Percentiles rank a stretch among this genome's conserved stretches.
These are phyloP conservation scores for Cosmorhoe ocellata DNA, from an alignment of 2,888 invertebrate species.

Conservation along the genomic window DNA sequence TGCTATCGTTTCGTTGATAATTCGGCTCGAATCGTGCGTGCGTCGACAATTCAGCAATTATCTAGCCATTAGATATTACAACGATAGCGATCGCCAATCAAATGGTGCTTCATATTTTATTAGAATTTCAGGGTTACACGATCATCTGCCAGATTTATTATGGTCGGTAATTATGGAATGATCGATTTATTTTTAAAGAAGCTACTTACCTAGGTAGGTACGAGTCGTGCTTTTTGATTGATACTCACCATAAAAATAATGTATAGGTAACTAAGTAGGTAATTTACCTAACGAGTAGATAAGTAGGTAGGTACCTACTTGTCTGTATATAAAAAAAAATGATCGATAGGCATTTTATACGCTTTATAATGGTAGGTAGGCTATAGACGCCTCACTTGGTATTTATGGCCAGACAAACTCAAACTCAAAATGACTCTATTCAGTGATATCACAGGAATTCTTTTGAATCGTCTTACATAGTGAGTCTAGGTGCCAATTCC, in stretches of 20 bases:
- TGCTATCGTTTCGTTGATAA: background rate
- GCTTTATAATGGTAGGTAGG: too few relatives aligned
- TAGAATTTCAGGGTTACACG: slow-evolving; percentile 39
- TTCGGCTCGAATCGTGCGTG: slow-evolving; percentile 56
- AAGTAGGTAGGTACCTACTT: too few relatives aligned
- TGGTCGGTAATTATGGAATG: slow-evolving; percentile 3
- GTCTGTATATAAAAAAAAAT: too few relatives aligned
- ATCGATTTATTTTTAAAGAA: slow-evolving; percentile 12
- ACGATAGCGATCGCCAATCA: slow-evolving; percentile 30
- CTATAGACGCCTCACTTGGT: too few relatives aligned
- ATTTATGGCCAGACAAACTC: too few relatives aligned
- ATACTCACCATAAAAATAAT: slow-evolving; percentile 7
- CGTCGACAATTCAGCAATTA: slow-evolving; percentile 52
- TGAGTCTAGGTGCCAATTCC: too few relatives aligned
- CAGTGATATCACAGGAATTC: too few relatives aligned
- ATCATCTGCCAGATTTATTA: slow-evolving; percentile 12
- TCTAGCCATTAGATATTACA: slow-evolving; percentile 47
- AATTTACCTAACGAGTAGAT: background rate
- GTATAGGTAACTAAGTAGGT: background rate
- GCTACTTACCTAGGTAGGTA: background rate
- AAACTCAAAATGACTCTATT: too few relatives aligned
- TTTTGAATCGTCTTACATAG: too few relatives aligned
- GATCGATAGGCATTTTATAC: too few relatives aligned
- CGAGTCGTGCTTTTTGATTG: slow-evolving; percentile 1
- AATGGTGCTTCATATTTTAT: slow-evolving; percentile 40